Evolutionary conservation across 2,797 vertebrate species (phyloP).

Genomic region (Spinus olivaceus): DNA sequence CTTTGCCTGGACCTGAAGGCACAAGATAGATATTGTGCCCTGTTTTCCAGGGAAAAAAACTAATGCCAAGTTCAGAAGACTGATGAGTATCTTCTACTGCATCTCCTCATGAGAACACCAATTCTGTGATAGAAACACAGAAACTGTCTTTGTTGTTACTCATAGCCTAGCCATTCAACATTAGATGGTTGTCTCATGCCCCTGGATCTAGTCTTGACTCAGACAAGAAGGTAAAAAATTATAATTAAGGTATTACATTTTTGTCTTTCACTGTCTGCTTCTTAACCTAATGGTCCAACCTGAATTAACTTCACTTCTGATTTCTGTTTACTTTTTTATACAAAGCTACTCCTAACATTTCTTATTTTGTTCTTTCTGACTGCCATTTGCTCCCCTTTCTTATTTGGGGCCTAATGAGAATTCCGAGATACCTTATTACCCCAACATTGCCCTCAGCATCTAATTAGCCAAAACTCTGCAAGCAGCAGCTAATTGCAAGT

Average conservation of each 20-base stretch:
- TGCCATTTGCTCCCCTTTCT: background rate
- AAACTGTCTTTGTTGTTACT: background rate
- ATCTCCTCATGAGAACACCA: background rate
- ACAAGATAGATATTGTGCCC: background rate
- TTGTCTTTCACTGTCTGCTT: background rate
- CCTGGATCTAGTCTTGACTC: background rate
- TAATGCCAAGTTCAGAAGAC: background rate
- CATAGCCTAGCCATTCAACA: background rate
- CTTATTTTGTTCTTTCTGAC: background rate
- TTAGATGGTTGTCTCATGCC: background rate
- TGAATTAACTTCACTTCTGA: background rate
- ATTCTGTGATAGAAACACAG: background rate
- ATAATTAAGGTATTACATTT: background rate
- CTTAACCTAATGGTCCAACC: background rate
- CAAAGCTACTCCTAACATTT: background rate
- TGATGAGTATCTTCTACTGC: background rate
- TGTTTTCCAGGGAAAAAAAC: background rate
- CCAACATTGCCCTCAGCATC: background rate
- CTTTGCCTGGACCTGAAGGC: background rate
- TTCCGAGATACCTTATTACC: background rate
- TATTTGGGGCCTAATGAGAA: background rate
- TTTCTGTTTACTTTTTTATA: background rate
- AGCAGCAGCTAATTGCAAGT: slow-evolving; percentile 5
- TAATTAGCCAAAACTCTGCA: background rate
- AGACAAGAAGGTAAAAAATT: background rate